Percentiles rank a stretch among this genome's conserved stretches.
phyloP scores from a whole-genome alignment of 2,797 vertebrate species.

The Aldrovandia affinis region DNA sequence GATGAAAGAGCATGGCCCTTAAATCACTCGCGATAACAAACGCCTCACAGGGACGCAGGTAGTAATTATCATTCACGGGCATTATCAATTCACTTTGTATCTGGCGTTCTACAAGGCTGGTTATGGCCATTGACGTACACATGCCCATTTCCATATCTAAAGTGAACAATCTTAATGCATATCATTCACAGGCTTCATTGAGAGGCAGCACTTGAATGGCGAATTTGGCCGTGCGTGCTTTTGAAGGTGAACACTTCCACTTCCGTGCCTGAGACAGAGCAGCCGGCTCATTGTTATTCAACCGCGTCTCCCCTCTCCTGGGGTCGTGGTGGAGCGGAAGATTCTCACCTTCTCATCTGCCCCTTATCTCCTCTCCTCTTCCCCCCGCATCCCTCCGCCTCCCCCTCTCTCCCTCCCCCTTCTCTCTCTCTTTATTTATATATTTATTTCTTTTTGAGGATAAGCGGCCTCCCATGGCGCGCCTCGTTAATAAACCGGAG shows the following conservation, averaged over 20 bases:
- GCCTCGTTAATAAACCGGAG: conserved; percentile 18
- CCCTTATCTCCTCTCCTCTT: conserved; percentile 12
- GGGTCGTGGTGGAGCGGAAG: background rate
- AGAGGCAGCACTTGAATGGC: conserved; percentile 15
- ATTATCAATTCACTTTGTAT: conserved; percentile 27
- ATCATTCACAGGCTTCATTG: conserved; percentile 9
- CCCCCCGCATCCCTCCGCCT: background rate
- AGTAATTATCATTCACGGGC: conserved; percentile 26
- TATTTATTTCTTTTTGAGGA: conserved; percentile 14
- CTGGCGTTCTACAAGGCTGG: conserved; percentile 16
- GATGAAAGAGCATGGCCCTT: background rate
- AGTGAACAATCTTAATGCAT: conserved; percentile 31
- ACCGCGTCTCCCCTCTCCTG: background rate
- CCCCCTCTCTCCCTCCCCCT: background rate
- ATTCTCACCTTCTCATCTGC: conserved; percentile 17
- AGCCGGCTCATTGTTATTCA: conserved; percentile 18
- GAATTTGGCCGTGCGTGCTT: background rate
- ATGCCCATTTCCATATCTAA: conserved; percentile 33
- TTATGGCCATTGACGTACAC: conserved; percentile 22
- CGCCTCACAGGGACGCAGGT: background rate
- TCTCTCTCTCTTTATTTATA: background rate
- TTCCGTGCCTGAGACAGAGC: background rate
- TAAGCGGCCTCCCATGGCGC: conserved; percentile 2
- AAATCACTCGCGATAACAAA: conserved; percentile 20
- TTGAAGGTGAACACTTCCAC: conserved; percentile 8